Base-by-base conservation (phyloP, 1,140 invertebrate genomes). In the Aphelenchoides besseyi region DNA sequence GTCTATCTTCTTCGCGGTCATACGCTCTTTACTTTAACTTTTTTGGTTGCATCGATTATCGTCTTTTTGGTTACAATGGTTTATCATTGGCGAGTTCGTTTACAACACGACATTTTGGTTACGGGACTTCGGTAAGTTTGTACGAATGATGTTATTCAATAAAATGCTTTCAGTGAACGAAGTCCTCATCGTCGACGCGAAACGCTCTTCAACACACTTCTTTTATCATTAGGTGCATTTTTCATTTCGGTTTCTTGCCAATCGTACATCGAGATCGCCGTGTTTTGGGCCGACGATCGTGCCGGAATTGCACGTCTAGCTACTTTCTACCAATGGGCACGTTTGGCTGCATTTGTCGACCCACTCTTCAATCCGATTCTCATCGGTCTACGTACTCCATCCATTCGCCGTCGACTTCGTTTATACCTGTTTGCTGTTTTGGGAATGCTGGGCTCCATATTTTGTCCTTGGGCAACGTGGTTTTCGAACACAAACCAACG, bases 1-100 rank as follows among this genome's bases (percentile, higher is more conserved):
- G 82, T 82, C 26, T 84, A 84, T 54, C 72, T 83, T 28, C 71
- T 83, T 3, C 54, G 82, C 28, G 80, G 81, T 23, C 82, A 83
- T 48, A 83, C 81, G 3, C 52, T 83, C 35, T 82, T 85, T 68
- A 84, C 82, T 8, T 59, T 85, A 3, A 23, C 73, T 9, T 82
- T 83, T 54, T 70, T 83, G n/a, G 54, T 75, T 3, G 77, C 73
- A 28, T 82, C 83, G 16, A 77, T 85, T 26, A 35, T 84, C 30
- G 75, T 83, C 41, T 83, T 83, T 67, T 59, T 74, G 3, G 57
- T 78, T 16, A 83, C 81, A 26, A 35, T 83, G n/a, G 35, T 74
- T 3, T 85, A 84, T 62, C 81, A 83, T 68, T 76, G 74, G 59
- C 61, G 72, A 59, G 78, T 83, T 8, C 63, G 79, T 33, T 66